Evolutionary conservation across 1,140 invertebrate species (phyloP), one percentile per base, ranked within the genome.

Genomic region (Gryllus bimaculatus): DNA sequence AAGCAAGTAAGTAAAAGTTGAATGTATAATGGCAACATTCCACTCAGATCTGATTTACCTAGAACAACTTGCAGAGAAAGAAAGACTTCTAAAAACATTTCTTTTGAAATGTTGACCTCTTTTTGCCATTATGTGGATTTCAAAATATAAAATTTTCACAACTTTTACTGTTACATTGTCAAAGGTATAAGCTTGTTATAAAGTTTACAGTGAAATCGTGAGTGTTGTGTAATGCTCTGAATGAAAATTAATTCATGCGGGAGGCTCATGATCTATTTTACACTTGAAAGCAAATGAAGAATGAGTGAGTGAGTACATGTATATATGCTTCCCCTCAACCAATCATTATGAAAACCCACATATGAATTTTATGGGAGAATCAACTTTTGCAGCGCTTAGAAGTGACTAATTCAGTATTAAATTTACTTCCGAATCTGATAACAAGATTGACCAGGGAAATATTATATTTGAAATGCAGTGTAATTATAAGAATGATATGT

Each of bases 361-460:
- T 48, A 48, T 18, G 74, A 20, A 54, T 54, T 21, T 20, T 48
- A 20, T 48, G 20, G 48, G 18, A 54, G 48, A n/a, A 73, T 15
- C 13, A 47, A 47, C n/a, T n/a, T 47, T 21, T 76, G 39, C 39
- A 47, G n/a, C n/a, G 48, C 47, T n/a, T 47, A n/a, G 21, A 48
- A 77, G 48, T 20, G 20, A 54, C 48, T 77, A 21, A 48, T 77
- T 48, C 76, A 77, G 76, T 77, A 77, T 77, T 77, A 77, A 77
- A 20, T 54, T 49, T 77, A 77, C 76, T 77, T 77, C 76, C 76
- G 15, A 48, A 48, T 76, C 47, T 49, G 47, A 47, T n/a, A 20
- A 20, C 8, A 47, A 76, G 76, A 77, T 48, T 77, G 76, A 77
- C 48, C 76, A 77, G 76, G 76, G 76, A 77, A 77, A 75, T 10